Percentiles rank a stretch among this genome's conserved stretches.
Evolutionary conservation across 2,113 vertebrate genomes (phyloP).

Genomic region (Ardeotis arabs): DNA sequence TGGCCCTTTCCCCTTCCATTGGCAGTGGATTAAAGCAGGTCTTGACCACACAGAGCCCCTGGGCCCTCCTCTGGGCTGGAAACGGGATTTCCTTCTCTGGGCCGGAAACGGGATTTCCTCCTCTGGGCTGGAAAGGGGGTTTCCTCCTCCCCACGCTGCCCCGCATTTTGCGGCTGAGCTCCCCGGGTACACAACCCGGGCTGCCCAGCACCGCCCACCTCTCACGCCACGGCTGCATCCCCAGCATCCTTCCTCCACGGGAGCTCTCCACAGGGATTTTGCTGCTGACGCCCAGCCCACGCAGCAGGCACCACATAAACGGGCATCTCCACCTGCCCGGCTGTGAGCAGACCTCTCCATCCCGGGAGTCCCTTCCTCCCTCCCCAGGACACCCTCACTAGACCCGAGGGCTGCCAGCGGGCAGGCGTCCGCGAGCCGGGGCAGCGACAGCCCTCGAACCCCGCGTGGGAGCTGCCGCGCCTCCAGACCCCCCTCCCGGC

Average conservation of each 20-base stretch:
- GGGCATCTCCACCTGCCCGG: background rate
- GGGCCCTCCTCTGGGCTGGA: background rate
- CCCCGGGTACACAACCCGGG: background rate
- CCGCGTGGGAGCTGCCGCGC: background rate
- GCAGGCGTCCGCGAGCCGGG: background rate
- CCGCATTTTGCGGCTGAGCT: background rate
- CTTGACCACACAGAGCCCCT: background rate
- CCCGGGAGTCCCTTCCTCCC: background rate
- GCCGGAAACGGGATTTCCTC: background rate
- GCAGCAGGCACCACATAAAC: background rate
- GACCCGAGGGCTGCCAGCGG: background rate
- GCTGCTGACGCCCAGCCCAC: background rate
- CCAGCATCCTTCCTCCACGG: background rate
- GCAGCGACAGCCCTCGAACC: background rate
- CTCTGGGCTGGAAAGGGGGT: background rate
- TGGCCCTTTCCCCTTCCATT: no score
- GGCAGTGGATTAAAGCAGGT: background rate
- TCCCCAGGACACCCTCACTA: background rate
- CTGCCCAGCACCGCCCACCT: background rate
- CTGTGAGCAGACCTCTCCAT: background rate
- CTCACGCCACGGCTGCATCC: background rate
- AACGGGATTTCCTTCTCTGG: background rate
- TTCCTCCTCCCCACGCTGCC: background rate
- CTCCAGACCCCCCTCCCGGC: background rate
- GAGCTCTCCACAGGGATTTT: accelerated